phyloP scores from a whole-genome alignment of 2,797 vertebrate species.

The Leptatherina wallacei region DNA sequence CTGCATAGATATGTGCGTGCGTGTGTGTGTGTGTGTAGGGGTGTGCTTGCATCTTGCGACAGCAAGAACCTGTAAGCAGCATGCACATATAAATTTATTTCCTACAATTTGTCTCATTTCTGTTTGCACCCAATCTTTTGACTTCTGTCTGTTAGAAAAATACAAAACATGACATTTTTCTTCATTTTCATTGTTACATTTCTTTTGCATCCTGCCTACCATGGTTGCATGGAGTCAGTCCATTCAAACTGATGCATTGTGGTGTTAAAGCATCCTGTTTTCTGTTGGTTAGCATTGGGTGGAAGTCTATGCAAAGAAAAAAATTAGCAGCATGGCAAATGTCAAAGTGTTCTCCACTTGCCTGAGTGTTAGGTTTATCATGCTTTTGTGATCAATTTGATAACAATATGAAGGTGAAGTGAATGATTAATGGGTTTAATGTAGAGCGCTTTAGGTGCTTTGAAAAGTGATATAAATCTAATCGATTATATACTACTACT shows the following conservation, averaged over 20 bases:
- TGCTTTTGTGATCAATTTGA: too few species aligned
- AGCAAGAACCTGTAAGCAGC: slow-evolving; percentile 1
- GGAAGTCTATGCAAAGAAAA: slow-evolving; percentile 12
- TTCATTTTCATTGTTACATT: slow-evolving; percentile 7
- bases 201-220: slow-evolving; percentile 39
- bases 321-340: not conserved
- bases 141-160: not conserved
- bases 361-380: not conserved
- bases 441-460: too few species aligned
- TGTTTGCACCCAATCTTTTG: not conserved
- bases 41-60: slow-evolving; percentile 37
- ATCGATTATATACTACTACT: too few species aligned
- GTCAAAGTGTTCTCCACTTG: not conserved
- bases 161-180: not conserved
- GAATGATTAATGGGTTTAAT: too few species aligned
- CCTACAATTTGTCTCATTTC: not conserved
- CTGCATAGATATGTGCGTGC: slow-evolving; percentile 39
- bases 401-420: too few species aligned
- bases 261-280: slow-evolving; percentile 56
- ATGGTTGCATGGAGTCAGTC: slow-evolving; percentile 27
- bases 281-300: slow-evolving; percentile 27
- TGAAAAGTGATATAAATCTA: too few species aligned
- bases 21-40: slow-evolving; percentile 11
- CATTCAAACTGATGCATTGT: slow-evolving; percentile 49
- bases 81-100: slow-evolving; percentile 2